These are phyloP conservation scores for Sesia bembeciformis DNA, from an alignment of 2,888 invertebrate species.

Conservation along the genomic window DNA sequence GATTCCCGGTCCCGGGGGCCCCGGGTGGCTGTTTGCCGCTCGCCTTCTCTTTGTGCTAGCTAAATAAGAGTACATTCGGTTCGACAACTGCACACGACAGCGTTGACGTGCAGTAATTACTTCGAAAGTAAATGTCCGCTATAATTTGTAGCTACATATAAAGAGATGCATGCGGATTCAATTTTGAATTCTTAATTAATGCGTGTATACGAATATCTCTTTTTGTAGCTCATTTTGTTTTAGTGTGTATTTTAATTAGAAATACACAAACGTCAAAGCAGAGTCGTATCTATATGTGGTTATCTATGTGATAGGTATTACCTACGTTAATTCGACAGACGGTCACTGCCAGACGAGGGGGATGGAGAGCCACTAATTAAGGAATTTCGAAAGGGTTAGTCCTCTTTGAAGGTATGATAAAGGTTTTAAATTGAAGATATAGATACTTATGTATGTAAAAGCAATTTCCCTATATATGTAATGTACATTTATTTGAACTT, in stretches of 20 bases:
- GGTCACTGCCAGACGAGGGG: conserved; percentile 22
- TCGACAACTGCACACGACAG: conserved; percentile 23
- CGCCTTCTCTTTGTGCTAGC: conserved; percentile 22
- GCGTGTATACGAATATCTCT: neutral
- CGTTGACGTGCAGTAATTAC: conserved; percentile 32
- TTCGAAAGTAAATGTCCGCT: conserved; percentile 17
- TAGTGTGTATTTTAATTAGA: neutral
- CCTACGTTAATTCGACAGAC: conserved; percentile 16
- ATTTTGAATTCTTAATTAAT: conserved; percentile 3
- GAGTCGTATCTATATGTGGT: neutral
- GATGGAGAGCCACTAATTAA: conserved; percentile 22
- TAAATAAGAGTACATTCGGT: conserved; percentile 18
- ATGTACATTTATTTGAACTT: no score
- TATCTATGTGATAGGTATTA: neutral
- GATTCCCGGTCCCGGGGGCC: conserved; percentile 21
- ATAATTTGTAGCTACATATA: conserved; percentile 3
- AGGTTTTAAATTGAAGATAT: neutral
- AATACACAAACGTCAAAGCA: neutral
- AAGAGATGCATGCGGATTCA: neutral
- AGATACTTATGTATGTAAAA: no score
- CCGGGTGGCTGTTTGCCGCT: conserved; percentile 20
- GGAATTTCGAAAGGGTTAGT: conserved; percentile 18
- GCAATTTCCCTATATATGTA: no score
- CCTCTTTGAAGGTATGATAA: neutral
- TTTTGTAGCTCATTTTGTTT: neutral